phyloP scores from a whole-genome alignment of 2,888 invertebrate species.

The Clunio marinus region DNA sequence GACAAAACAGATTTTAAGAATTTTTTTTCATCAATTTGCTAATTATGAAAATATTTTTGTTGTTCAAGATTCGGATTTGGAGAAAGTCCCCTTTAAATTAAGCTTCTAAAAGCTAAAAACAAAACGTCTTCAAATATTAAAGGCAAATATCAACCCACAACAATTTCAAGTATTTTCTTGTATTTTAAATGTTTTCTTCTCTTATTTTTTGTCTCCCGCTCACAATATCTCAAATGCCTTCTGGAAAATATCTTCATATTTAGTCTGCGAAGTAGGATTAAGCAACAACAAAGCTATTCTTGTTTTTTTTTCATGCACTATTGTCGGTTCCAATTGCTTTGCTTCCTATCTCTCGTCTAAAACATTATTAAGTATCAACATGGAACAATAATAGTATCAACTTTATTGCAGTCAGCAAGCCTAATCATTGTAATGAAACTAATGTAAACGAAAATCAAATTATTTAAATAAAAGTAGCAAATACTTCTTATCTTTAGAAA shows the following conservation, averaged over 20 bases:
- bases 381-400: slow-evolving; percentile 28
- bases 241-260: slow-evolving; percentile 34
- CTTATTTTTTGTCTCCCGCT: slow-evolving; percentile 12
- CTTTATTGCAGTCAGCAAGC: slow-evolving; percentile 34
- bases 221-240: slow-evolving; percentile 12
- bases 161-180: slow-evolving; percentile 14
- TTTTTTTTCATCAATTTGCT: slow-evolving; percentile 10
- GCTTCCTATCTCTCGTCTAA: slow-evolving; percentile 18
- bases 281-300: slow-evolving; percentile 29
- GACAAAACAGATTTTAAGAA: background rate
- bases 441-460: too few relatives aligned
- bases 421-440: too few relatives aligned
- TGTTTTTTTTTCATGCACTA: slow-evolving; percentile 7
- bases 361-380: slow-evolving; percentile 28
- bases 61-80: background rate
- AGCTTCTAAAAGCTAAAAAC: slow-evolving; percentile 4
- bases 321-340: slow-evolving; percentile 28
- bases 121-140: background rate
- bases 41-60: slow-evolving; percentile 2
- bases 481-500: too few relatives aligned
- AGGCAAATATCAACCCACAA: slow-evolving; percentile 23
- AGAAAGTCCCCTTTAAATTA: slow-evolving; percentile 1
- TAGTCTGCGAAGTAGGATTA: background rate
- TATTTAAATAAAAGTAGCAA: too few relatives aligned
- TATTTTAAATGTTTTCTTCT: slow-evolving; percentile 9